Conservation (phyloP, 2,797 vertebrate genomes). For the Rhinophrynus dorsalis region DNA sequence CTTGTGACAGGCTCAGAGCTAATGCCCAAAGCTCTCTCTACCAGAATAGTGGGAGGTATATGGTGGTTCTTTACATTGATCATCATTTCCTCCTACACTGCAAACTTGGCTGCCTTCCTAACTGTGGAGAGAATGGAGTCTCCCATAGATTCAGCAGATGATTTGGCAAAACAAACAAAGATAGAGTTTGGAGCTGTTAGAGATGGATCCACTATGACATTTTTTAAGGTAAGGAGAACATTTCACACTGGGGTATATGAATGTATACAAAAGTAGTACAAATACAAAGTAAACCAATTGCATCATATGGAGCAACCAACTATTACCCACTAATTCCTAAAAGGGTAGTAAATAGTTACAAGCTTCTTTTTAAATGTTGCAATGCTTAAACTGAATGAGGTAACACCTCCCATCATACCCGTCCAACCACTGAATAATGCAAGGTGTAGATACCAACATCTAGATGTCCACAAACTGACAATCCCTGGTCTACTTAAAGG, state of each 20-base stretch:
- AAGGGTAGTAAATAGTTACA: too few species aligned
- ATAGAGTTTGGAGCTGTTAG: slow-evolving; percentile 94
- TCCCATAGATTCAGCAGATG: slow-evolving; percentile 93
- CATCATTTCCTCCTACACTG: slow-evolving; percentile 97
- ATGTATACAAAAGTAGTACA: not conserved
- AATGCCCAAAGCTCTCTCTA: slow-evolving; percentile 97
- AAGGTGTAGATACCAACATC: too few species aligned
- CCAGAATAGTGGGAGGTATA: slow-evolving; percentile 96
- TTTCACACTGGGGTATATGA: not conserved
- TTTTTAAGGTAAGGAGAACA: slow-evolving; percentile 87
- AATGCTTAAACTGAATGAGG: too few species aligned
- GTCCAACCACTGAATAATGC: too few species aligned
- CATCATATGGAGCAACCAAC: not conserved
- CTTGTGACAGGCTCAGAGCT: slow-evolving; percentile 87
- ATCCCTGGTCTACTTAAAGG: too few species aligned
- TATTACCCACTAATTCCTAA: too few species aligned
- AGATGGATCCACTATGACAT: slow-evolving; percentile 97
- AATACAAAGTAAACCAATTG: not conserved
- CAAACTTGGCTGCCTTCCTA: slow-evolving; percentile 95
- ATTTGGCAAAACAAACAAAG: slow-evolving; percentile 96
- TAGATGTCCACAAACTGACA: too few species aligned
- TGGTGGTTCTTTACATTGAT: slow-evolving; percentile 99
- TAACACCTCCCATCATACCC: too few species aligned
- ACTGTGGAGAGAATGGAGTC: slow-evolving; percentile 98
- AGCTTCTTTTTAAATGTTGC: too few species aligned